phyloP scores from a whole-genome alignment of 2,113 vertebrate genomes.

The Engystomops pustulosus region DNA sequence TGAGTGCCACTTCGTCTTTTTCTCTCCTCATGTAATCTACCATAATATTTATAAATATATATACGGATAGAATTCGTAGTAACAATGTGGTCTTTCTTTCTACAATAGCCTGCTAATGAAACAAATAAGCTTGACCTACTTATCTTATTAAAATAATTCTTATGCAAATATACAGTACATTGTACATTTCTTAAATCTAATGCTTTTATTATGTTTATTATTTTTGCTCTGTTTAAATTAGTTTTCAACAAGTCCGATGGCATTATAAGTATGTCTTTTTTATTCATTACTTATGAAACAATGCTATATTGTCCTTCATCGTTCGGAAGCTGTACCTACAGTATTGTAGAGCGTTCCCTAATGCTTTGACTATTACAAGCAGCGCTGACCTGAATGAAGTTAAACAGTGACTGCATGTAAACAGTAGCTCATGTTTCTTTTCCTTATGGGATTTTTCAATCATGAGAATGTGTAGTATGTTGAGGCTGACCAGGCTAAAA shows the following conservation, averaged over 20 bases:
- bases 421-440: conserved; percentile 53
- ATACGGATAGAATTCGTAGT: no score
- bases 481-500: conserved; percentile 48
- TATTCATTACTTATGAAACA: conserved; percentile 23
- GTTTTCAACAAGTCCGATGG: not conserved
- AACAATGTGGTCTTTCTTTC: not conserved
- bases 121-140: not conserved
- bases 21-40: no score
- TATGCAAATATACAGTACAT: no score
- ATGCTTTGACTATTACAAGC: conserved; percentile 9
- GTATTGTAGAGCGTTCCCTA: not conserved
- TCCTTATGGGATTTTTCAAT: conserved; percentile 43
- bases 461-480: conserved; percentile 36
- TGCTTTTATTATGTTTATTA: not conserved
- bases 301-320: conserved; percentile 2
- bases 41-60: no score
- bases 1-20: no score
- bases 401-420: conserved; percentile 38
- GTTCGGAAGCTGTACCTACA: not conserved
- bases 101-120: not conserved
- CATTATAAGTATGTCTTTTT: not conserved
- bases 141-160: not conserved
- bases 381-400: conserved; percentile 21
- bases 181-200: not conserved
- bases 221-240: not conserved